Base-by-base conservation (phyloP, 2,888 invertebrate species). In the Chrysomela aeneicollis region DNA sequence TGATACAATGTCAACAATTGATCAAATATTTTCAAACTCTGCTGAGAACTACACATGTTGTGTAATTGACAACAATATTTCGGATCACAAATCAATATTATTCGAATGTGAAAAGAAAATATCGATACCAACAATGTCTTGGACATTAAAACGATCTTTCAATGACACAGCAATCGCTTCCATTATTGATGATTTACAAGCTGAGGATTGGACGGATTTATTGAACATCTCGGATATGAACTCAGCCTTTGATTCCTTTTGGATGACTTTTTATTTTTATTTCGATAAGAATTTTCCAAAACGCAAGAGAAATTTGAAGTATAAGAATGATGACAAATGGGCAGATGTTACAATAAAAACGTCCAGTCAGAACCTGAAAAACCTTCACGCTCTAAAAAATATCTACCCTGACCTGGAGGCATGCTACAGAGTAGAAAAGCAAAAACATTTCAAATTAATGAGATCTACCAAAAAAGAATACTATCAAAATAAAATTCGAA, bases 401-500 rank as follows among this genome's bases (percentile, higher is more conserved):
- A 6, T 19, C 19, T n/a, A 21, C n/a, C 15, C 35, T 12, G 51
- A 51, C 1, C 10, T 59, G 3, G 37, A 22, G 21, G 19, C 9
- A 32, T 8, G 8, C 18, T 59, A 51, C 17, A 51, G 19, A 15
- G 32, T 21, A 12, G 59, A 46, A 32, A 52, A 52, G 30, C 52
- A 35, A 59, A 59, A 51, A 50, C 22, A 50, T 51, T 37, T 51
- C 37, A 42, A 51, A 59, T 19, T 51, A 50, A 35, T 59, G 15
- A 35, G 50, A 12, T 37, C 22, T 12, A 59, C 51, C 26, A 59
- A 59, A 22, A 59, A 17, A 51, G n/a, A 51, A 35, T 59, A 51
- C 18, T 59, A 51, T 21, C 59, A 59, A 51, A 59, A 51, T 32
- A 35, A 35, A 51, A 59, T 59, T 37, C 19, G 35, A 18, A 51